Evolutionary conservation across 2,797 vertebrate species (phyloP), one percentile per base, ranked within the genome.

Genomic region (Capromys pilorides): DNA sequence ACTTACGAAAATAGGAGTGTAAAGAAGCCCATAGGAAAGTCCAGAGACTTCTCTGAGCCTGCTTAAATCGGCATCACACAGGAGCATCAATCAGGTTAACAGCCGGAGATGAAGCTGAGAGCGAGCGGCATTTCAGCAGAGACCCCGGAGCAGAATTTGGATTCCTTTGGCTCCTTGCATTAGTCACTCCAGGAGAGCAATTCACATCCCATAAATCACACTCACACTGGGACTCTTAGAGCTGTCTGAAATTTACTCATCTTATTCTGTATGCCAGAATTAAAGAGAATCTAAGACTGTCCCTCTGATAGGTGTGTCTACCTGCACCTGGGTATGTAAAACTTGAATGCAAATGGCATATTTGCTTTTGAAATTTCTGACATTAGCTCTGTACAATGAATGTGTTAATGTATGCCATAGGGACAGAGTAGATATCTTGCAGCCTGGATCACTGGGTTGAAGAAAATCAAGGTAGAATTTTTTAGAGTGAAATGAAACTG

Each of bases 171-270:
- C 88, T 96, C 71, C 79, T 87, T 57, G 1, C 84, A 82, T 96
- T 82, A 89, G 92, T 94, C 86, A 64, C 91, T 92, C n/a, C 57
- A 61, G 84, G 66, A 89, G 71, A 93, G 71, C 81, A 77, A 78
- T 79, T 92, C 91, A 31, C 91, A 66, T 79, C 86, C 59, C 62
- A 82, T 94, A 94, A 95, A 90, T 97, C 96, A 96, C 54, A 11
- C 12, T 57, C 90, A 67, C 59, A n/a, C 28, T 62, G 80, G 62
- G 95, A 82, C 77, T 67, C 33, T 66, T 6, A 89, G 91, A 61
- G 33, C 26, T 92, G 80, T 94, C 92, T 92, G 92, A 84, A 78
- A 80, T 66, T 73, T 75, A 93, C 92, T 94, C 83, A 88, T 93
- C 79, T 93, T 88, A 86, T 84, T 94, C 77, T n/a, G 5, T 62